Base-by-base conservation (phyloP, 1,140 invertebrate species). In the Telenomus remus region DNA sequence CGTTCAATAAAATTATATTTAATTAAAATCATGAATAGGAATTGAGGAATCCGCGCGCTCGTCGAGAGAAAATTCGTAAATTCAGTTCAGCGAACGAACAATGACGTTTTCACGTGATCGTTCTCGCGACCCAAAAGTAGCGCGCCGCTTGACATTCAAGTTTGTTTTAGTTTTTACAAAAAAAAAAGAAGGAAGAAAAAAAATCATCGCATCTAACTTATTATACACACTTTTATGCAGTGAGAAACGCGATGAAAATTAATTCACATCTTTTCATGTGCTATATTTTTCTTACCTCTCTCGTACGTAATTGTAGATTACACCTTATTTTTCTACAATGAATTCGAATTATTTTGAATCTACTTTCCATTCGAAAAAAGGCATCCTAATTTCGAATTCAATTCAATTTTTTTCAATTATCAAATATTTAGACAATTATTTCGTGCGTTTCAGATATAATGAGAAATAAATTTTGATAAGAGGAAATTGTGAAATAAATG, bases 1-100 rank as follows among this genome's bases (percentile, higher is more conserved):
- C 59, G 65, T 71, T 78, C 66, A 63, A 74, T 71, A 70, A 78
- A 78, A 78, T 78, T 78, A 70, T 66, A 68, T 78, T 71, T 78
- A 73, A 74, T 78, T 73, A 78, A 78, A 74, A 27, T 44, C 63
- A 50, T 53, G 74, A 77, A 69, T 59, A 68, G 55, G 63, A 77
- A 72, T 72, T 37, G 55, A 55, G 68, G 63, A 61, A 72, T 74
- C 50, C 61, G 35, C 19, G 19, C 19, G 19, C 59, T 63, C 19
- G 34, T 11, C 55, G 51, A 48, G 69, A 70, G 65, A 78, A 73
- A 78, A 74, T 63, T 70, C 56, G 66, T 66, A 63, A 66, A 71
- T 73, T 71, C 66, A 71, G 61, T 70, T 64, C 56, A 65, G 33
- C 19, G 19, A n/a, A 15, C 46, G 65, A 78, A 78, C 76, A 78